A percentile compares a stretch with the other conserved stretches of the same genome.
Conservation (phyloP, 2,888 invertebrate genomes). For the Schizaphis graminum region DNA sequence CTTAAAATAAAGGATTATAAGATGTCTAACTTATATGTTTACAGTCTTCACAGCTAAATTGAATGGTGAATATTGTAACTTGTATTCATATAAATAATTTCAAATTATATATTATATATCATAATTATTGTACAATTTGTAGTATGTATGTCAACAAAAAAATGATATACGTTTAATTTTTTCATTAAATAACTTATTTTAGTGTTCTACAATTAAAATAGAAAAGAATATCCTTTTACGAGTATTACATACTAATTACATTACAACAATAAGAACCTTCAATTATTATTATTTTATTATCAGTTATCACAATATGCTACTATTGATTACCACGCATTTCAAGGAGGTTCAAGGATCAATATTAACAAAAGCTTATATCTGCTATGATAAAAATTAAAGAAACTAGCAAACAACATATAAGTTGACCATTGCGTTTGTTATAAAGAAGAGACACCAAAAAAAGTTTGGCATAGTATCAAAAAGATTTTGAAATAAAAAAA, state of each 20-base stretch:
- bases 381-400: not conserved
- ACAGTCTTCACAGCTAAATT: not conserved
- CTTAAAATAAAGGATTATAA: too few species aligned
- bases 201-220: not conserved
- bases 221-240: not conserved
- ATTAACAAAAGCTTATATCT: not conserved
- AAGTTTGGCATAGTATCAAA: constrained; percentile 32
- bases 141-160: not conserved
- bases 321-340: not conserved
- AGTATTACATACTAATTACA: not conserved
- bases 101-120: too few species aligned
- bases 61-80: not conserved
- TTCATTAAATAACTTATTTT: not conserved
- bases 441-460: not conserved
- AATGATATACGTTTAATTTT: not conserved
- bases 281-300: not conserved
- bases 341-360: not conserved
- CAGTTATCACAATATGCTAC: not conserved
- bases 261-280: not conserved
- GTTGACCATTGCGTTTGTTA: not conserved
- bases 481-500: constrained; percentile 41
- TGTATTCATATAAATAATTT: not conserved
- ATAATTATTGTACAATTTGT: too few species aligned
- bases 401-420: not conserved
- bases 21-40: not conserved